phyloP scores from a whole-genome alignment of 2,888 invertebrate genomes.

The Geotrupes spiniger region DNA sequence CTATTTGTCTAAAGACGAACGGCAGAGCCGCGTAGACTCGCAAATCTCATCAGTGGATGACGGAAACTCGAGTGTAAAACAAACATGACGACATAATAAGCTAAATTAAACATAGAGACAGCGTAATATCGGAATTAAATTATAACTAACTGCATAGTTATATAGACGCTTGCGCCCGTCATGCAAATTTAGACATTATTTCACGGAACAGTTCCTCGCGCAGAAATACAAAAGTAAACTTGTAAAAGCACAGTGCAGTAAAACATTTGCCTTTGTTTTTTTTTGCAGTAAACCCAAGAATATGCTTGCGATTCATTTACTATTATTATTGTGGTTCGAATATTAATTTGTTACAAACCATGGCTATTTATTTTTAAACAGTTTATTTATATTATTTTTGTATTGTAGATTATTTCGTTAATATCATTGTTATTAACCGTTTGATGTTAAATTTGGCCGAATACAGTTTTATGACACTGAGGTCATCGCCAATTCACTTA shows the following conservation, averaged over 20 bases:
- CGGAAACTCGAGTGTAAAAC: constrained; percentile 43
- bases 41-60: constrained; percentile 45
- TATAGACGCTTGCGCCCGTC: constrained; percentile 39
- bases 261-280: constrained; percentile 12
- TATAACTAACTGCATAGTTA: constrained; percentile 42
- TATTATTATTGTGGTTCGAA: too few relatives aligned
- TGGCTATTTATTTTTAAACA: too few relatives aligned
- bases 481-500: too few relatives aligned
- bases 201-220: constrained; percentile 36
- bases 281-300: constrained; percentile 24
- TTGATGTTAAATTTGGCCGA: too few relatives aligned
- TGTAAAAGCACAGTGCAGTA: constrained; percentile 26
- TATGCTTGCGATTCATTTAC: too few relatives aligned
- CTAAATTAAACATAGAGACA: constrained; percentile 45
- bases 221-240: constrained; percentile 31
- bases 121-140: constrained; percentile 45
- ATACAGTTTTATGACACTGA: too few relatives aligned
- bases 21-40: constrained; percentile 20
- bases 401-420: too few relatives aligned
- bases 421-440: too few relatives aligned
- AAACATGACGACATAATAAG: constrained; percentile 47
- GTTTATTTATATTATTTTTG: too few relatives aligned
- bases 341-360: too few relatives aligned
- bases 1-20: constrained; percentile 17
- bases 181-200: constrained; percentile 43